A percentile compares a stretch with the other conserved stretches of the same genome.
These are phyloP conservation scores for Alces alces DNA, from an alignment of 2,113 vertebrate genomes.

Conservation along the genomic window DNA sequence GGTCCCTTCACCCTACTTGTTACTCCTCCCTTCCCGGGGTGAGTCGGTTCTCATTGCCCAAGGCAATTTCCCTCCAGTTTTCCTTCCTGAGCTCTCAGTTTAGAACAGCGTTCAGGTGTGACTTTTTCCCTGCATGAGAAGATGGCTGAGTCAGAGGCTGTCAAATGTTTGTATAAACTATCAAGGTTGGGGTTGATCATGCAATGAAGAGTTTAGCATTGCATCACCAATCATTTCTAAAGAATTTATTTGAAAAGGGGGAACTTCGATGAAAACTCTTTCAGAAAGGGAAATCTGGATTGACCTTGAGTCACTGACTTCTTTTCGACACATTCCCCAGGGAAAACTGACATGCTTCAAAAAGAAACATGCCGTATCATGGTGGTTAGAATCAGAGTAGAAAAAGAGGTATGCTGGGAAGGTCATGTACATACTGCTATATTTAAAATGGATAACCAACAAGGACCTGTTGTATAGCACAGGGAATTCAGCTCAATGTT, in stretches of 20 bases:
- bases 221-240: background rate
- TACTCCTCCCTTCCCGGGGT: background rate
- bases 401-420: background rate
- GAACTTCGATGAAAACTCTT: background rate
- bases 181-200: background rate
- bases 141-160: background rate
- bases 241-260: background rate
- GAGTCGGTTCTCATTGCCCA: background rate
- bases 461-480: background rate
- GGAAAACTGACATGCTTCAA: background rate
- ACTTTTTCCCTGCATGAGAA: background rate
- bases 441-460: background rate
- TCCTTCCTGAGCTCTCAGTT: background rate
- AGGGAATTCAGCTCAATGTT: background rate
- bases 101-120: background rate
- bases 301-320: background rate
- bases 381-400: background rate
- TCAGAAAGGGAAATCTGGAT: background rate
- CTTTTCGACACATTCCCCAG: background rate
- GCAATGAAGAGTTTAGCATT: background rate
- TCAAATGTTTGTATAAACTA: slow-evolving; percentile 26
- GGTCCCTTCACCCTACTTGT: background rate
- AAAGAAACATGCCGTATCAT: background rate
- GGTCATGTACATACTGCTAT: background rate
- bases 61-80: background rate